Base-by-base conservation (phyloP, 53 echinoderm and acorn worm species). In the Holothuria scabra region DNA sequence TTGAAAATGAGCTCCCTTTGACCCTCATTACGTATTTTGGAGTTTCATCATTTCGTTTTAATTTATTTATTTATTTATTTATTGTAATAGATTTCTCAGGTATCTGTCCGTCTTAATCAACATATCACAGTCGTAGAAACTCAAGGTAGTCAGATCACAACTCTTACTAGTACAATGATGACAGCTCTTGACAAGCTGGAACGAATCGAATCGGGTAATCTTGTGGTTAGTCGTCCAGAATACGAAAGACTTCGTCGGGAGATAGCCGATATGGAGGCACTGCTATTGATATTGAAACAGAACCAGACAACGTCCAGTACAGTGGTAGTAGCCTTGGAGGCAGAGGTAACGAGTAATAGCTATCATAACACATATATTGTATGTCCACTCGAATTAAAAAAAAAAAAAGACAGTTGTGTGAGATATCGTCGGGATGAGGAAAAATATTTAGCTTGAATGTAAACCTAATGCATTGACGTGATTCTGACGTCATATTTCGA, bases 171-270 rank as follows among this genome's bases (percentile, higher is more conserved):
- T 9, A 37, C 23, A n/a, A 33, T 81, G 64, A 31, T 49, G 13
- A 44, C 65, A 35, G 21, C 65, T 20, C 46, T 81, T 6, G 38
- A 59, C 13, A 81, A 61, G 6, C 82, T 81, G 19, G 34, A 81
- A 59, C 60, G 82, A 35, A 81, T 81, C n/a, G 82, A 81, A 24
- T n/a, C 37, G 14, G 81, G 62, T 7, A 35, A 18, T 35, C 60
- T 80, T 9, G 81, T 80, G 30, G 60, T 80, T 41, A 60, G 60
- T 60, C 60, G 81, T 20, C 81, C 81, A 28, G 81, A 80, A 52
- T 35, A 60, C 34, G 41, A 60, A 12, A 59, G 60, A 26, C 59
- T 80, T 32, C 60, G 81, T 20, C 20, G 35, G 32, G 81, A 80
- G 37, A 60, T 80, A 8, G 18, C 25, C 16, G 62, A 61, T n/a